Conservation (phyloP, 1,140 invertebrate species). For the Carcinoscorpius rotundicauda region DNA sequence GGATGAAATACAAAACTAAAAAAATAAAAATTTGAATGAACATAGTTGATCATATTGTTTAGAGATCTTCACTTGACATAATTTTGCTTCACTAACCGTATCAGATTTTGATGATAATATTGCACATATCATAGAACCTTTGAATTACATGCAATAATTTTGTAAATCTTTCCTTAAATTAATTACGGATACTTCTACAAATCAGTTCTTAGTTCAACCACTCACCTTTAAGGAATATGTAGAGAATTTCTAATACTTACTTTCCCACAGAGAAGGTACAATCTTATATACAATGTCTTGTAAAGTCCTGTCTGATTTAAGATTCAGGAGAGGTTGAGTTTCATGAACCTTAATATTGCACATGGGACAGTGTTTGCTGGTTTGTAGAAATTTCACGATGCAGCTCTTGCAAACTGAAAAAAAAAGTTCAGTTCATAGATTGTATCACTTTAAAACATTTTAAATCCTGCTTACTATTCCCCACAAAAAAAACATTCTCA, state of each 20-base stretch:
- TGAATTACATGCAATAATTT: no score
- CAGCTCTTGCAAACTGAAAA: constrained; percentile 90
- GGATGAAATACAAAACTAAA: no score
- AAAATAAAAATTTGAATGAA: no score
- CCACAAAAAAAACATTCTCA: no score
- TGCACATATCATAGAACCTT: no score
- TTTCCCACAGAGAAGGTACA: constrained; percentile 75
- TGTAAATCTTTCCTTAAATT: no score
- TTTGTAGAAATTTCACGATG: constrained; percentile 89
- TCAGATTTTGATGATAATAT: no score
- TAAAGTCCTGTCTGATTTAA: constrained; percentile 93
- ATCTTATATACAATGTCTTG: constrained; percentile 97
- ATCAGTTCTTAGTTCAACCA: not conserved
- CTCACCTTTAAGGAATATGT: not conserved
- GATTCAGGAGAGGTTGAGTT: constrained; percentile 88
- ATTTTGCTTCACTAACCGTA: no score
- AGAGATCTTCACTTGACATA: no score
- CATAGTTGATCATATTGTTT: no score
- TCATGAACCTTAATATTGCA: constrained; percentile 94
- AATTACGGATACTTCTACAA: not conserved
- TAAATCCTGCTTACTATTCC: no score
- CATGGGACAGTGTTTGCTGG: constrained; percentile 91
- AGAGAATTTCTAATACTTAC: constrained; percentile 36
- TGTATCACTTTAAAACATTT: no score
- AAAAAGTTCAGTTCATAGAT: constrained; percentile 7